These are phyloP conservation scores for Margaritifera margaritifera DNA, from an alignment of 2,888 invertebrate genomes.

Conservation along the genomic window DNA sequence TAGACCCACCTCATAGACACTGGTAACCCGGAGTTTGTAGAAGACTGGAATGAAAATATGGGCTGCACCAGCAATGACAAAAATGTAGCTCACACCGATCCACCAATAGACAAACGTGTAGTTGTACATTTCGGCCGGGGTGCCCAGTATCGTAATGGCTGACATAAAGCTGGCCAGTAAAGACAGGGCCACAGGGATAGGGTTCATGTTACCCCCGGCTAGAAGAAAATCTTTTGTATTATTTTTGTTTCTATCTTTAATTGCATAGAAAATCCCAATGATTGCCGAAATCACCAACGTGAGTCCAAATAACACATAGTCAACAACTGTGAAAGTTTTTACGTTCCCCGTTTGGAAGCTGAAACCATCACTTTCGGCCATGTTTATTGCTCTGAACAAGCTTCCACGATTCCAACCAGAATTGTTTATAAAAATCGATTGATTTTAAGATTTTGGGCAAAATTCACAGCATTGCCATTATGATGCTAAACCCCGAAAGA, in stretches of 20 bases:
- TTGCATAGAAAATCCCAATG: slow-evolving; percentile 66
- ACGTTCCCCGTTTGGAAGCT: slow-evolving; percentile 52
- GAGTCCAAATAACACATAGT: slow-evolving; percentile 65
- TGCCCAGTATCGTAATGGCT: slow-evolving; percentile 70
- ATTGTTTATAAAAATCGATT: no score
- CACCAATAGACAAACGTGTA: slow-evolving; percentile 68
- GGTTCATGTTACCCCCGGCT: slow-evolving; percentile 68
- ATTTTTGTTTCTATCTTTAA: slow-evolving; percentile 57
- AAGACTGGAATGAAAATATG: slow-evolving; percentile 64
- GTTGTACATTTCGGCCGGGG: slow-evolving; percentile 69
- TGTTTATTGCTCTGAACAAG: no score
- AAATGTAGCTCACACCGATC: slow-evolving; percentile 63
- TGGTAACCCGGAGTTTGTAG: slow-evolving; percentile 59
- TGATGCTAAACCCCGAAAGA: no score
- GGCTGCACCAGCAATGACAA: slow-evolving; percentile 65
- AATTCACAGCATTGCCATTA: no score
- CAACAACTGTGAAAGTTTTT: slow-evolving; percentile 49
- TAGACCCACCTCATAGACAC: slow-evolving; percentile 59
- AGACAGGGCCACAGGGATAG: slow-evolving; percentile 69
- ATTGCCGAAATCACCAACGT: slow-evolving; percentile 59
- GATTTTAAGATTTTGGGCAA: no score
- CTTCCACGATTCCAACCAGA: no score
- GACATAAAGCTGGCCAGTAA: slow-evolving; percentile 72
- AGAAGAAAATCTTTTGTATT: slow-evolving; percentile 64
- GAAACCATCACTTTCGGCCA: slow-evolving; percentile 16